These are phyloP conservation scores for Choloepus didactylus DNA, from an alignment of 2,797 vertebrate genomes.

Conservation along the genomic window DNA sequence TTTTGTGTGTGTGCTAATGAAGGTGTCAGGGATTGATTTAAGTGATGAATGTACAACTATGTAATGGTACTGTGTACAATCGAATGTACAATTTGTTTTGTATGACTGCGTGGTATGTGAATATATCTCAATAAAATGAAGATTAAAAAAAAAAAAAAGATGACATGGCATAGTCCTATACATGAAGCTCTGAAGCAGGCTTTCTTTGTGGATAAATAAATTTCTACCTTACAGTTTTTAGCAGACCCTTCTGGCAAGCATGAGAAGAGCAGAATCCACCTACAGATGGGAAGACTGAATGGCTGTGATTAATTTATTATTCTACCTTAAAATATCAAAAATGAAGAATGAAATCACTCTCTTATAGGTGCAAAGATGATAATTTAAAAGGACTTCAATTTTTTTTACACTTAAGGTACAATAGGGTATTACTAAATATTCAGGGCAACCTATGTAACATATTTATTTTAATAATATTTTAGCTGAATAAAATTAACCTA, in stretches of 20 bases:
- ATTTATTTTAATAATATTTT: background rate
- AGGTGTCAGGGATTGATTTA: too few species aligned
- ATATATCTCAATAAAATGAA: too few species aligned
- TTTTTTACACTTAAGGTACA: background rate
- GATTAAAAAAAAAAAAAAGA: too few species aligned
- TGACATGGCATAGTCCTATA: background rate
- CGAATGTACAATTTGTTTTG: too few species aligned
- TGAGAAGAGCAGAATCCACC: background rate
- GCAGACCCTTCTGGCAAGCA: background rate
- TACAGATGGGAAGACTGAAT: too few species aligned
- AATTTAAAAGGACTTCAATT: background rate
- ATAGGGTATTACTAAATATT: background rate
- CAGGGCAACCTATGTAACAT: background rate
- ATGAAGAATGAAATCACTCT: background rate
- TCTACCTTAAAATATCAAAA: background rate
- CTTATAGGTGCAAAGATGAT: background rate
- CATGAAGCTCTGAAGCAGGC: background rate
- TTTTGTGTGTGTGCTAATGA: too few species aligned
- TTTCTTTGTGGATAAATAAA: background rate
- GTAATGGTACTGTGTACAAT: too few species aligned
- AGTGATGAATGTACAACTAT: too few species aligned
- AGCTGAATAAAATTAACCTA: background rate
- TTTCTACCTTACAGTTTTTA: background rate
- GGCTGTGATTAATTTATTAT: too few species aligned
- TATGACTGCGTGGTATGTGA: too few species aligned